Base-by-base conservation (phyloP, 2,797 vertebrate genomes). In the Kryptopterus vitreolus region DNA sequence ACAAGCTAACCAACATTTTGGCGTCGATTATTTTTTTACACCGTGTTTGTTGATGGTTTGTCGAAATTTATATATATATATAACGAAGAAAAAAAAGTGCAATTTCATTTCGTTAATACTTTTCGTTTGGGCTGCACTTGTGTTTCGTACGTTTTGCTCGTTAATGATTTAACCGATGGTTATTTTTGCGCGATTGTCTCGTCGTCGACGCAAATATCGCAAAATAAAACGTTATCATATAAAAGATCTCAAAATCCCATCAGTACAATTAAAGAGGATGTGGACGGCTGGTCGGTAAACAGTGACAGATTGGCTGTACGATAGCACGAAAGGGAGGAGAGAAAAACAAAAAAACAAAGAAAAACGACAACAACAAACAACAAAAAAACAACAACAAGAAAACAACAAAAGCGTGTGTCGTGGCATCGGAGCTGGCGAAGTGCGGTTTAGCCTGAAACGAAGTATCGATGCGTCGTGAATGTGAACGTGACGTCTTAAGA, bases 81-180 rank as follows among this genome's bases (percentile, higher is more conserved):
- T 15, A 73, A n/a, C n/a, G n/a, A n/a, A n/a, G n/a, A n/a, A 77
- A 91, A 73, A 88, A 92, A 93, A 93, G 91, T 93, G 92, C 92
- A 94, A 93, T 92, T 93, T 89, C 88, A 88, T 91, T 93, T 92
- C 83, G 89, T 93, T 90, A 90, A 90, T 89, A 86, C 90, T 87
- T 89, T 83, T 91, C 53, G 69, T 91, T 91, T 90, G 89, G 85
- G 90, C 91, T 90, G 91, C 92, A 92, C 92, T 92, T 43, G 38
- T 43, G 6, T 7, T 43, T 91, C 89, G 79, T 90, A n/a, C n/a
- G n/a, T 91, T 92, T 89, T 59, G 66, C 81, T 81, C 82, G 81
- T 87, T 85, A 77, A 82, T 77, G 81, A 85, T 82, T 87, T 85
- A 80, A 84, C 77, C 84, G 77, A 75, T 77, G 35, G 46, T 84